Conservation (phyloP, 1,140 invertebrate species). For the Ceratina japonica region DNA sequence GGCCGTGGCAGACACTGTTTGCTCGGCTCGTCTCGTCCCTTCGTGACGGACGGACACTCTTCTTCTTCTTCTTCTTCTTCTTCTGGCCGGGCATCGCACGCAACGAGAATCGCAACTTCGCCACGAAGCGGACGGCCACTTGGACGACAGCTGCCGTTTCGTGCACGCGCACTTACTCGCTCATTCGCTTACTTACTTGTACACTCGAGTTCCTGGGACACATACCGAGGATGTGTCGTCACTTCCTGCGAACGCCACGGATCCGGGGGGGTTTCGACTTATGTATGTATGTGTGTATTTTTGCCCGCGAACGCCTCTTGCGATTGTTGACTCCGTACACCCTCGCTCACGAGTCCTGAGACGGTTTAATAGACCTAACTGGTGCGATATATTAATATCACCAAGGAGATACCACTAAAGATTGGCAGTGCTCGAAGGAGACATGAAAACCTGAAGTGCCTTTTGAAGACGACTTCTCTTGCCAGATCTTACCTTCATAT, state of each 20-base stretch:
- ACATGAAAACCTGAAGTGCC: too few relatives aligned
- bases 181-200: too few relatives aligned
- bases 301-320: neutral
- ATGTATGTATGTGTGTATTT: conserved; percentile 8
- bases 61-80: conserved; percentile 36
- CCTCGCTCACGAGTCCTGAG: too few relatives aligned
- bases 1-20: conserved; percentile 7
- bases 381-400: too few relatives aligned
- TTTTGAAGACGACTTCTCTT: too few relatives aligned
- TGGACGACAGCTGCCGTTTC: conserved; percentile 74
- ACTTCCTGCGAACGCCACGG: conserved; percentile 71
- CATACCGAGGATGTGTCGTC: conserved; percentile 71
- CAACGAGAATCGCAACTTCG: conserved; percentile 54
- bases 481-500: too few relatives aligned
- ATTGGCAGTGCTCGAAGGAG: too few relatives aligned
- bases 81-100: conserved; percentile 42
- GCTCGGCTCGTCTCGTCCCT: conserved; percentile 24
- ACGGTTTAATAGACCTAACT: too few relatives aligned
- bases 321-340: too few relatives aligned
- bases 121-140: conserved; percentile 65
- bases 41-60: neutral
- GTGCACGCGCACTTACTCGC: conserved; percentile 22
- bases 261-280: conserved; percentile 3
- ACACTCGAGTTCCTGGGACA: conserved; percentile 33
- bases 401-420: too few relatives aligned